Evolutionary conservation across 2,797 vertebrate genomes (phyloP), one percentile per base, ranked within the genome.

Genomic region (Triplophysa yarkandensis): DNA sequence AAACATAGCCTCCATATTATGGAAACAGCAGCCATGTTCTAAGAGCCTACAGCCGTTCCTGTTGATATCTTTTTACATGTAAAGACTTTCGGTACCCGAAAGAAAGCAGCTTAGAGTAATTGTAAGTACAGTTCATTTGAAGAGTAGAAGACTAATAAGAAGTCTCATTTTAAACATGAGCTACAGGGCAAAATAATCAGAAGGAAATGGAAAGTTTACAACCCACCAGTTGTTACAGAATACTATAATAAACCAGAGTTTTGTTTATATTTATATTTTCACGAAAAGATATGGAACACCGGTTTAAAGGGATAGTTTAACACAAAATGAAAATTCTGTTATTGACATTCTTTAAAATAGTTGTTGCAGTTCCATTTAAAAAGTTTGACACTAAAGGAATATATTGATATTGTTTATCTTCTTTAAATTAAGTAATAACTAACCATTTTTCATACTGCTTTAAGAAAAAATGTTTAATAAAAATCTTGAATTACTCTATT

Each of bases 21-120:
- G 34, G 65, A 68, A 34, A 69, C 60, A 66, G 52, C 16, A 19
- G 70, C 69, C 69, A 43, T 77, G 32, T 68, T 74, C 50, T 69
- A 41, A 65, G 16, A 77, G 41, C 54, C 28, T 50, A 21, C 67
- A 70, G 82, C 78, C 63, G 34, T 74, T 67, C 11, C 86, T 89
- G 88, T 89, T 91, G 88, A 89, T 90, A 88, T 79, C 91, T 91
- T 89, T 90, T 86, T 64, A 78, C 81, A 83, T 83, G 86, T 89
- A 90, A 87, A 90, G 90, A 85, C 84, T 78, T 71, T 77, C 61
- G 9, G 55, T 73, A 71, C 68, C 74, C 60, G 48, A 69, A 76
- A 83, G 84, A 86, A 85, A 86, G 84, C 78, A 36, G 74, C 84
- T 85, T 78, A 78, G 77, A 83, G 84, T 27, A 27, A 72, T 34